Conservation (phyloP, 2,888 invertebrate genomes). For the Hyposoter didymator region DNA sequence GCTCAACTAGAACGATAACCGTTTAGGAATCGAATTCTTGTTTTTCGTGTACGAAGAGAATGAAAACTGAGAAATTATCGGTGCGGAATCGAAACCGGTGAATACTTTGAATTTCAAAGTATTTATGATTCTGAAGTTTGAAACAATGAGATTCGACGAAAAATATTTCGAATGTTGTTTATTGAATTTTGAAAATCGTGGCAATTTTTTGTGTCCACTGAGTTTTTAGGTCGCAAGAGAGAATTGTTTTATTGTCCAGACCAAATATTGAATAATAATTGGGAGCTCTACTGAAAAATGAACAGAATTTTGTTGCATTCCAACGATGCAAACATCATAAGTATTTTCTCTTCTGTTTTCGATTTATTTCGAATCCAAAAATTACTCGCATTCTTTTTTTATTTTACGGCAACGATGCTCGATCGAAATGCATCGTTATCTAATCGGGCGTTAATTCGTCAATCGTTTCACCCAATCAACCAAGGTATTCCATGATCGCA, state of each 20-base stretch:
- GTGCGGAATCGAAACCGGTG: not conserved
- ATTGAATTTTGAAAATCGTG: too few relatives aligned
- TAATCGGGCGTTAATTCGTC: not conserved
- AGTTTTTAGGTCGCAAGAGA: too few relatives aligned
- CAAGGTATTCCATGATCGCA: not conserved
- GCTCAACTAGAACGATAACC: not conserved
- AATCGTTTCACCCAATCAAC: conserved; percentile 1
- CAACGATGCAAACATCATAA: too few relatives aligned
- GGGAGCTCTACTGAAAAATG: too few relatives aligned
- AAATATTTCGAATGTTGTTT: too few relatives aligned
- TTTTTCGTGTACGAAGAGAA: not conserved
- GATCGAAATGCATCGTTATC: not conserved
- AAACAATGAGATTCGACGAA: too few relatives aligned
- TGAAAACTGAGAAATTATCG: not conserved
- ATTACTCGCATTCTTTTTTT: not conserved
- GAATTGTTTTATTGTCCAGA: too few relatives aligned
- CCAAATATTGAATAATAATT: too few relatives aligned
- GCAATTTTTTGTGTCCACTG: too few relatives aligned
- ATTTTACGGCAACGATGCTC: not conserved
- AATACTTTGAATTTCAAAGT: not conserved
- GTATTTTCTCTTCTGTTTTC: too few relatives aligned
- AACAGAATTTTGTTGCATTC: too few relatives aligned
- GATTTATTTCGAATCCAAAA: not conserved
- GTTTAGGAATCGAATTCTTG: not conserved
- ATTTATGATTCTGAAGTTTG: too few relatives aligned